These are phyloP conservation scores for Heliconius hermathena DNA, from an alignment of 1,140 invertebrate species.

Conservation along the genomic window DNA sequence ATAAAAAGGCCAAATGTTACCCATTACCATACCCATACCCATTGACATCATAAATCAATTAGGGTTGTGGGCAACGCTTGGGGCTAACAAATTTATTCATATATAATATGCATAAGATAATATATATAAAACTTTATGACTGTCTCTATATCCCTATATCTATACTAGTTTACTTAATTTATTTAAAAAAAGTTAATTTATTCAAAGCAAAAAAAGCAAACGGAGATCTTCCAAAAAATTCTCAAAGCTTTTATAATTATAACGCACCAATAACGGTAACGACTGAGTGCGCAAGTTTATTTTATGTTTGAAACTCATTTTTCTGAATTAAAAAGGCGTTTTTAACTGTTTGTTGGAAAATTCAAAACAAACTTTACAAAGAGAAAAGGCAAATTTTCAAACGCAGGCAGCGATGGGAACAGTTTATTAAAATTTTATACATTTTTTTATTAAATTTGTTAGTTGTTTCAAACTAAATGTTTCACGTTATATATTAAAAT, in stretches of 20 bases:
- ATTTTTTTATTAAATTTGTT: not conserved
- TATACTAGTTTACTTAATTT: too few relatives aligned
- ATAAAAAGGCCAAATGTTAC: too few relatives aligned
- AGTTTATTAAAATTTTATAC: conserved; percentile 11
- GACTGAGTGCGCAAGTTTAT: not conserved
- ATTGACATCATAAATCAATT: too few relatives aligned
- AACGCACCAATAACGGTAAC: not conserved
- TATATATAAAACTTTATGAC: too few relatives aligned
- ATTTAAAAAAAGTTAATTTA: too few relatives aligned
- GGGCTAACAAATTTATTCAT: too few relatives aligned
- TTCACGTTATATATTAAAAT: not conserved
- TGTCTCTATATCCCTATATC: too few relatives aligned
- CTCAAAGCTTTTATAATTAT: not conserved
- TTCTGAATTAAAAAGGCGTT: conserved; percentile 6
- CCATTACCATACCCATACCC: too few relatives aligned
- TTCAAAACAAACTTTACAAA: conserved; percentile 10
- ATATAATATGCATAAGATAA: too few relatives aligned
- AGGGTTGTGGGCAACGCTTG: too few relatives aligned
- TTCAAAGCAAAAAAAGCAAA: not conserved
- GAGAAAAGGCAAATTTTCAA: conserved; percentile 14
- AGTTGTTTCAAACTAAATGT: not conserved
- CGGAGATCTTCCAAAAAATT: not conserved
- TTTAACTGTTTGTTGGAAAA: conserved; percentile 6
- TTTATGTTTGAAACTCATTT: not conserved
- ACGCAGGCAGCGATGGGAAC: not conserved